phyloP scores from a whole-genome alignment of 2,888 invertebrate genomes.

The Drosophila lacicola region DNA sequence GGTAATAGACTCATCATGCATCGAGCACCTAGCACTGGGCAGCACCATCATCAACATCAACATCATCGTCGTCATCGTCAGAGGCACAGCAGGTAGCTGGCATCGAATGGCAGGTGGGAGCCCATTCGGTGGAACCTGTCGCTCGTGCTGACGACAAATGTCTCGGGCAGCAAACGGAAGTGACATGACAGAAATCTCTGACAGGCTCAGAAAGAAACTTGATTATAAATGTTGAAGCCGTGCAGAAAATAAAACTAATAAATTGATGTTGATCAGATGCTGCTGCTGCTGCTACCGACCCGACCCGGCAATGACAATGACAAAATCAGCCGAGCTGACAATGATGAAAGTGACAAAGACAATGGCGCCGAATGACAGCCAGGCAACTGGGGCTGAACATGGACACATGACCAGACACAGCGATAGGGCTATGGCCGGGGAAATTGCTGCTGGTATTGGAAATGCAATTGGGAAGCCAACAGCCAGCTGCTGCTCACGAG shows the following conservation, averaged over 20 bases:
- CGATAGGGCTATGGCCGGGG: conserved; percentile 3
- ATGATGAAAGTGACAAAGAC: conserved; percentile 72
- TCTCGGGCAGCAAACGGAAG: conserved; percentile 64
- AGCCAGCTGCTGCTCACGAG: conserved; percentile 46
- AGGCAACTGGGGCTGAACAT: background rate
- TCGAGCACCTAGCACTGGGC: conserved; percentile 7
- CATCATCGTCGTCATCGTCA: conserved; percentile 8
- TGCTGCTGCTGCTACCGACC: background rate
- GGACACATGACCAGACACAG: background rate
- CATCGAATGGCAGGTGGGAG: conserved; percentile 29
- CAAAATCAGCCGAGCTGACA: conserved; percentile 73
- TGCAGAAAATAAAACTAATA: conserved; percentile 75
- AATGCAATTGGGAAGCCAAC: conserved; percentile 27
- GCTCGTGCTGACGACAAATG: conserved; percentile 76
- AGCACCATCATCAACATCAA: conserved; percentile 14
- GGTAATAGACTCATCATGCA: conserved; percentile 71
- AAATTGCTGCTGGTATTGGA: background rate
- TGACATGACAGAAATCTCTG: conserved; percentile 69
- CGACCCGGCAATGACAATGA: conserved; percentile 51
- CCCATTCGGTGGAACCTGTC: conserved; percentile 58
- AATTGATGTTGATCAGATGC: conserved; percentile 69
- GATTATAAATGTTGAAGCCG: conserved; percentile 66
- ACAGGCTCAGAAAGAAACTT: conserved; percentile 36
- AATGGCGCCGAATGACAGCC: conserved; percentile 60
- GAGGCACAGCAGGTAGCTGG: conserved; percentile 65